A percentile compares a stretch with the other conserved stretches of the same genome.
Conservation (phyloP, 2,113 vertebrate genomes). For the Fregetta grallaria region DNA sequence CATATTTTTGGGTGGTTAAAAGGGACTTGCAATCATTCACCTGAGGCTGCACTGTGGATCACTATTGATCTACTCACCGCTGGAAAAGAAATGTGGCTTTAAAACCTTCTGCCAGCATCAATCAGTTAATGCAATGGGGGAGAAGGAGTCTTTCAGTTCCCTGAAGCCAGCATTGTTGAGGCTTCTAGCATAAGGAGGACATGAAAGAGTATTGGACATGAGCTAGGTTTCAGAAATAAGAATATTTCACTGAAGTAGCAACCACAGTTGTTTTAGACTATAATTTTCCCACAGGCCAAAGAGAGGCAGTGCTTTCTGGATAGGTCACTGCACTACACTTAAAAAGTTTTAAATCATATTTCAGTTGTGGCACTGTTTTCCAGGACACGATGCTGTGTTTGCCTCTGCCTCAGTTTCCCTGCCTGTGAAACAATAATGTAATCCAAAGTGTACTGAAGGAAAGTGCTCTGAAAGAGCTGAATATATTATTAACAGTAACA, state of each 20-base stretch:
- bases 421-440: neutral
- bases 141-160: neutral
- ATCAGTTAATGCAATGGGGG: neutral
- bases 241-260: neutral
- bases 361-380: neutral
- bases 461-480: neutral
- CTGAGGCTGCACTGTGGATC: neutral
- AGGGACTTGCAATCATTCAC: neutral
- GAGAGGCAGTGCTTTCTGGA: neutral
- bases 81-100: neutral
- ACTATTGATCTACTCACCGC: slow-evolving; percentile 6
- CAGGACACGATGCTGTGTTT: neutral
- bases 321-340: neutral
- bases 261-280: neutral
- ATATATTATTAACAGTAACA: neutral
- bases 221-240: neutral
- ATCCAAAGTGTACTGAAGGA: neutral
- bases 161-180: neutral
- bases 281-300: neutral
- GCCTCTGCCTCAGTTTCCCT: neutral
- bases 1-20: neutral
- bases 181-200: neutral
- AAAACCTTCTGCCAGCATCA: neutral
- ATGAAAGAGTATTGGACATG: neutral
- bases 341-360: neutral